Percentiles rank a stretch among this genome's conserved stretches.
Conservation (phyloP, 2,113 vertebrate species). For the Hemiprocne comata region DNA sequence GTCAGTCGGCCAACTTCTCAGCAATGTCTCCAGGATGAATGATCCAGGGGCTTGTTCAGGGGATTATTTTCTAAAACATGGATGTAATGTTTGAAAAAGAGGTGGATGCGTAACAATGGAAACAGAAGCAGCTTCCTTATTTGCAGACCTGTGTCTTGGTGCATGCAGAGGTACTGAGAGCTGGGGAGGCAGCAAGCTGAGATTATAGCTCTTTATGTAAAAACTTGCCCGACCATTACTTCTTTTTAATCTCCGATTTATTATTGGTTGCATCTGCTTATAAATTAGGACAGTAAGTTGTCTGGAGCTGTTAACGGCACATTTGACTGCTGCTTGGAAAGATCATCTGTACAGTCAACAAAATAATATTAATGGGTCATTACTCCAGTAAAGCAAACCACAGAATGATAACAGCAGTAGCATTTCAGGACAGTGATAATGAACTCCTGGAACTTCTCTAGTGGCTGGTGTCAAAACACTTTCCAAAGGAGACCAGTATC, state of each 20-base stretch:
- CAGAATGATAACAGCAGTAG: neutral
- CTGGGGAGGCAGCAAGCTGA: neutral
- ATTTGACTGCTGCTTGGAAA: slow-evolving; percentile 55
- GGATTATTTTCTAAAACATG: neutral
- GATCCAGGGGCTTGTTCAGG: neutral
- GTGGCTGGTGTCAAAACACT: neutral
- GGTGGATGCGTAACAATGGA: neutral
- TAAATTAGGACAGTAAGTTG: slow-evolving; percentile 49
- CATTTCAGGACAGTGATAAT: neutral
- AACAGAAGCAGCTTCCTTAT: neutral
- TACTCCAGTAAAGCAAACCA: slow-evolving; percentile 37
- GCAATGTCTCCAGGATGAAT: neutral
- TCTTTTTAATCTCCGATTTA: slow-evolving; percentile 52
- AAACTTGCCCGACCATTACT: neutral
- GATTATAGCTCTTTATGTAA: slow-evolving; percentile 17
- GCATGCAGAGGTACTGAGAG: neutral
- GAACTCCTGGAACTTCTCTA: neutral
- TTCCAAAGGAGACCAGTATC: neutral
- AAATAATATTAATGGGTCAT: slow-evolving; percentile 61
- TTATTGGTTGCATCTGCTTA: slow-evolving; percentile 40
- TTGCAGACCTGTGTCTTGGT: neutral
- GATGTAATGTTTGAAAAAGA: neutral
- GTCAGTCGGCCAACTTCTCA: neutral
- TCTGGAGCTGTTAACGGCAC: slow-evolving; percentile 40
- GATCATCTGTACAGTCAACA: slow-evolving; percentile 56